phyloP scores from a whole-genome alignment of 2,888 invertebrate species.

The Eurois occulta region DNA sequence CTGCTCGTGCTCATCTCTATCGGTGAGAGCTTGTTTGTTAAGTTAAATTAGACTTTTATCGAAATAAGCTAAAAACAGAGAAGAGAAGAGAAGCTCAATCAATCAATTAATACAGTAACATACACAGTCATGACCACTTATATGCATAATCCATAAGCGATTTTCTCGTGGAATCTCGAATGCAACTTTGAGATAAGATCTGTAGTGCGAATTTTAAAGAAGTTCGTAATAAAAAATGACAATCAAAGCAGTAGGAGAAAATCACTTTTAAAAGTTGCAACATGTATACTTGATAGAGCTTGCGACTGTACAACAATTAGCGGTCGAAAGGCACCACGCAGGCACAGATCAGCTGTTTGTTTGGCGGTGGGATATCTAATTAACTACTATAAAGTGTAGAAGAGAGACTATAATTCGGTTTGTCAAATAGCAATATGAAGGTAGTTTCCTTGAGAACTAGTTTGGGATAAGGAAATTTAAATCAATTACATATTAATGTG shows the following conservation, averaged over 20 bases:
- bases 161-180: not conserved
- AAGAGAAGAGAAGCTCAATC: not conserved
- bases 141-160: not conserved
- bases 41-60: not conserved
- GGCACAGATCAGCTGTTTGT: too few relatives aligned
- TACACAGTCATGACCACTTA: not conserved
- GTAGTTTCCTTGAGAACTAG: not conserved
- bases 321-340: too few relatives aligned
- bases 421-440: not conserved
- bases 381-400: too few relatives aligned
- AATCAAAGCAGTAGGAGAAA: not conserved
- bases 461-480: not conserved
- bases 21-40: slow-evolving; percentile 78
- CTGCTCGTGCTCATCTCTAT: slow-evolving; percentile 92
- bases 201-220: not conserved
- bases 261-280: not conserved
- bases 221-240: not conserved
- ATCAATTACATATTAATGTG: not conserved
- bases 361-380: not conserved
- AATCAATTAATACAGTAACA: not conserved
- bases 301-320: not conserved
- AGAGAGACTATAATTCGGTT: not conserved
- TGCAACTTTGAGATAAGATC: not conserved
- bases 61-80: not conserved
- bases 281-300: not conserved